A percentile compares a stretch with the other conserved stretches of the same genome.
phyloP scores from a whole-genome alignment of 2,797 vertebrate species.

The Phyllotis vaccarum region DNA sequence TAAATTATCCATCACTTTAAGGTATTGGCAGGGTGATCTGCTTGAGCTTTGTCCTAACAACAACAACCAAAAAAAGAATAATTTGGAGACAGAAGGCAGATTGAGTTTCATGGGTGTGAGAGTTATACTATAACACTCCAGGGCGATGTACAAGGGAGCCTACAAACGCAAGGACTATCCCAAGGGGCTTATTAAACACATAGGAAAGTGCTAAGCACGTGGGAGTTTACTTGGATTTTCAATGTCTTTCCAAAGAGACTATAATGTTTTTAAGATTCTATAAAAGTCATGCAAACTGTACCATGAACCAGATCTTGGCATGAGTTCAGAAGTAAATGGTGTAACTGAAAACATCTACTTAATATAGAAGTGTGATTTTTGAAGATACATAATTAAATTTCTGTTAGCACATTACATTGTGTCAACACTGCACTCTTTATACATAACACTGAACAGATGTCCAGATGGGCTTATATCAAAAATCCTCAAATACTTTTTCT shows the following conservation, averaged over 20 bases:
- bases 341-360: slow-evolving; percentile 13
- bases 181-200: neutral
- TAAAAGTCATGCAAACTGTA: neutral
- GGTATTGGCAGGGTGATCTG: neutral
- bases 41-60: neutral
- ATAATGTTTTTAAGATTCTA: neutral
- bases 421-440: slow-evolving; percentile 25
- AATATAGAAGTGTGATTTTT: neutral
- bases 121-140: neutral
- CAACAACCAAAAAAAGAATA: neutral
- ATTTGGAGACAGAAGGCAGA: neutral
- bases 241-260: slow-evolving; percentile 25
- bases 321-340: slow-evolving; percentile 60
- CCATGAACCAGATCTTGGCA: slow-evolving; percentile 5
- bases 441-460: neutral
- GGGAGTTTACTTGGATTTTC: slow-evolving; percentile 34
- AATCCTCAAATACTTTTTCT: neutral
- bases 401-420: neutral
- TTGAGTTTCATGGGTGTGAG: neutral
- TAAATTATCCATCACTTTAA: slow-evolving; percentile 40
- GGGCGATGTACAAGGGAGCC: neutral
- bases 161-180: neutral
- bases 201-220: neutral
- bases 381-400: slow-evolving; percentile 31
- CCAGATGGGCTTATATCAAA: neutral